These are phyloP conservation scores for Caenorhabditis remanei DNA, from an alignment of 1,140 invertebrate genomes.

Conservation along the genomic window DNA sequence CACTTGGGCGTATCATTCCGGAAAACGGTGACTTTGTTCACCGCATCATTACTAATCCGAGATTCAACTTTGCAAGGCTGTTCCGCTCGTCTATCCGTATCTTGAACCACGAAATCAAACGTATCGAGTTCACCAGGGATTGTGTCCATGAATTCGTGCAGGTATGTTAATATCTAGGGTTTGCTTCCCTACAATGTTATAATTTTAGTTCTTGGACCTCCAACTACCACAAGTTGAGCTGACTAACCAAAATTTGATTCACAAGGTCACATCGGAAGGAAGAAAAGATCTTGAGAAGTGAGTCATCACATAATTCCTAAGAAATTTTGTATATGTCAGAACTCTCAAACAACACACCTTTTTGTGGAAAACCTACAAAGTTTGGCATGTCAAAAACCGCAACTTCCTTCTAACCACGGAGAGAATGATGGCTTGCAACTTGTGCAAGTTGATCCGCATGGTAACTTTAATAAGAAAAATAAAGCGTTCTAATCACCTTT, in stretches of 20 bases:
- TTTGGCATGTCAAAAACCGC: neutral
- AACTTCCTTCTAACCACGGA: neutral
- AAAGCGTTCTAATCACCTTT: neutral
- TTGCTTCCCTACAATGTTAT: neutral
- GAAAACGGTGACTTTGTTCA: conserved; percentile 6
- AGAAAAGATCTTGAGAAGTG: neutral
- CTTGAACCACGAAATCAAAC: conserved; percentile 12
- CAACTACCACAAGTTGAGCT: conserved; percentile 13
- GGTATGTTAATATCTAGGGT: neutral
- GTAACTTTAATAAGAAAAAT: neutral
- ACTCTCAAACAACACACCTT: neutral
- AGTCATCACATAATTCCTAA: neutral
- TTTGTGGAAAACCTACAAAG: neutral
- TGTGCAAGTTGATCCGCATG: conserved; percentile 23
- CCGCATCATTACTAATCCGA: neutral
- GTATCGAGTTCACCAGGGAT: neutral
- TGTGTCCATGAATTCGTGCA: neutral
- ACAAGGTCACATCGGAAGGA: neutral
- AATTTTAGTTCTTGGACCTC: neutral
- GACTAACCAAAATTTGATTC: neutral
- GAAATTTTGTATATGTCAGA: neutral
- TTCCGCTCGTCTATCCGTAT: neutral
- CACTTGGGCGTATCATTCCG: neutral
- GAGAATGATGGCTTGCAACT: neutral
- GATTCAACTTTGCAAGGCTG: conserved; percentile 8